These are phyloP conservation scores for Leptinotarsa peninsularis DNA, from an alignment of 2,888 invertebrate genomes.

Conservation along the genomic window DNA sequence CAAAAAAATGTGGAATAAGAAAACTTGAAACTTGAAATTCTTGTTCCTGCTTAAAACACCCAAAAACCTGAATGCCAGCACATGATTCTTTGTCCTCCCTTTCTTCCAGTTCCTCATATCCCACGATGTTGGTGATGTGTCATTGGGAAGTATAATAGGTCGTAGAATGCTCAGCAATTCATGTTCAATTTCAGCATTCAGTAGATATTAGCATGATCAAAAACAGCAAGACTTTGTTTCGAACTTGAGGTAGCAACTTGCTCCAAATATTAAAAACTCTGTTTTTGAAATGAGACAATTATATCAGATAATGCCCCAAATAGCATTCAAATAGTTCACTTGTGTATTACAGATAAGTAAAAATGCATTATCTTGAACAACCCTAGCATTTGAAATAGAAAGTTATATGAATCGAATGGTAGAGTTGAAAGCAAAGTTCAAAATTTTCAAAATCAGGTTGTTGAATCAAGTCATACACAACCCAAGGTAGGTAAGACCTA, in stretches of 20 bases:
- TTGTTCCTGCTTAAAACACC: not conserved
- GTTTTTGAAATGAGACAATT: no score
- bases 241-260: not conserved
- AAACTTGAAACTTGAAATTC: not conserved
- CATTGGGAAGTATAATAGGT: not conserved
- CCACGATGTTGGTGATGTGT: slow-evolving; percentile 6
- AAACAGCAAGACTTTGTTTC: not conserved
- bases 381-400: no score
- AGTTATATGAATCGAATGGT: no score
- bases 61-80: not conserved
- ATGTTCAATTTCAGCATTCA: slow-evolving; percentile 8
- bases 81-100: not conserved
- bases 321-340: no score
- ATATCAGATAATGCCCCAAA: no score
- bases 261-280: no score
- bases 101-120: slow-evolving; percentile 7
- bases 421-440: no score
- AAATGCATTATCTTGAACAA: no score
- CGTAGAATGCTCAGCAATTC: not conserved
- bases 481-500: no score
- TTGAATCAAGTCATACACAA: no score
- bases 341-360: no score
- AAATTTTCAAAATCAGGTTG: no score
- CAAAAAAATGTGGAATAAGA: not conserved
- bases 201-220: not conserved